Evolutionary conservation across 2,888 invertebrate species (phyloP), one percentile per base, ranked within the genome.

Genomic region (Priapulus caudatus): DNA sequence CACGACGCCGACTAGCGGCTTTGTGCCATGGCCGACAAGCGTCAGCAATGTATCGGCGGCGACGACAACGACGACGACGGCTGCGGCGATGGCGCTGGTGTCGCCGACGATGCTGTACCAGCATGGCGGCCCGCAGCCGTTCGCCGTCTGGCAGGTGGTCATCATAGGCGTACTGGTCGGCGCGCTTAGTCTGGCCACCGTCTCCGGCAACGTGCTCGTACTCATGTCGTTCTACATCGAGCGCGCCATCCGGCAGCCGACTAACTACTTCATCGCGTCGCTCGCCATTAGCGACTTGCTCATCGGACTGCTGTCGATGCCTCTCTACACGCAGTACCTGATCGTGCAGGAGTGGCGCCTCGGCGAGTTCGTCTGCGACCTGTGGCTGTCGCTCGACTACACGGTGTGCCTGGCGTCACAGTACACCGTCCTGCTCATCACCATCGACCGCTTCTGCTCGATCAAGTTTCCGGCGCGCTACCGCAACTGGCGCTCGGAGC

Each of bases 241-340:
- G 72, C 77, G 92, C 54, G 84, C 86, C 59, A 77, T 79, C 58
- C 74, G 98, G 52, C 95, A 97, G 69, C 97, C 98, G 22, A 93
- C 93, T 72, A 98, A 98, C 76, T 98, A 97, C 76, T 98, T 97
- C 77, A 95, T 98, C 60, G 95, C 95, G 4, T 97, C 97, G 0
- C 78, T 98, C 57, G 98, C 98, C 47, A 89, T 93, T 52, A 92
- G 92, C 4, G 95, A 97, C 72, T 82, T 97, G 77, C 78, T 97
- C 56, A 98, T 98, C 72, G 98, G 98, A 65, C 86, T 92, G 48
- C 84, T 97, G 55, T 97, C 97, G 22, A 90, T 98, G 85, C 97
- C 98, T 51, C 93, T 98, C 75, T 98, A 91, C 75, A 93, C 95
- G 21, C 87, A 93, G 59, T 97, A 98, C 76, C 77, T 99, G 60